These are phyloP conservation scores for Onychorhynchus coronatus DNA, from an alignment of 2,113 vertebrate genomes.

Conservation along the genomic window DNA sequence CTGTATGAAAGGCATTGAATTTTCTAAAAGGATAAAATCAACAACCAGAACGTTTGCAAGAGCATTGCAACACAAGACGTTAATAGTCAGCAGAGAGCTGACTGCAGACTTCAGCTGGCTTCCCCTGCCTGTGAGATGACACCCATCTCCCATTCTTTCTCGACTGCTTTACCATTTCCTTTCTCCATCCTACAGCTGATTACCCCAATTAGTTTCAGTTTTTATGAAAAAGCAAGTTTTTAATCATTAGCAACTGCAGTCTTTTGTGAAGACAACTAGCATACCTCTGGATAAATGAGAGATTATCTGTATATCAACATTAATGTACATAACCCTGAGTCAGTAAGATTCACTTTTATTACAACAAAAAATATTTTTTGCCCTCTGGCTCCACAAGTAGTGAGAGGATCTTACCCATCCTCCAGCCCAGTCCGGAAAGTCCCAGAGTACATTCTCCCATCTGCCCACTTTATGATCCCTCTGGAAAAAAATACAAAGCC, in stretches of 20 bases:
- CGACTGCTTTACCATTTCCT: not conserved
- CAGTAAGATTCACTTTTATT: not conserved
- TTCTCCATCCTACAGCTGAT: not conserved
- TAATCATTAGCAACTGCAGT: not conserved
- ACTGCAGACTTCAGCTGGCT: not conserved
- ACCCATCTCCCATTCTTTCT: not conserved
- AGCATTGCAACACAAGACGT: not conserved
- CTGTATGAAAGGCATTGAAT: not conserved
- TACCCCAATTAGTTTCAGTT: not conserved
- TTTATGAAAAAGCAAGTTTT: not conserved
- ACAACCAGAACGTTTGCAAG: not conserved
- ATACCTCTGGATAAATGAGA: not conserved
- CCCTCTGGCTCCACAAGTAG: not conserved
- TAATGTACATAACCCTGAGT: not conserved
- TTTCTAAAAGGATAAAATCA: not conserved
- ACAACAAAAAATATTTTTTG: not conserved
- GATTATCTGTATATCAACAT: not conserved
- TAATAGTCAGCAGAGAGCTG: not conserved
- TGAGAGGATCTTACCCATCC: slow-evolving; percentile 82
- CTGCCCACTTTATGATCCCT: slow-evolving; percentile 90
- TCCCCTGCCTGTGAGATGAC: not conserved
- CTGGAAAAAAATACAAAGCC: slow-evolving; percentile 68
- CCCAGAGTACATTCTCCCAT: slow-evolving; percentile 90
- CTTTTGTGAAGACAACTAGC: not conserved
- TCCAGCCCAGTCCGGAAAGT: slow-evolving; percentile 92